These are phyloP conservation scores for Pteruthius melanotis DNA, from an alignment of 2,113 vertebrate genomes.

Conservation along the genomic window DNA sequence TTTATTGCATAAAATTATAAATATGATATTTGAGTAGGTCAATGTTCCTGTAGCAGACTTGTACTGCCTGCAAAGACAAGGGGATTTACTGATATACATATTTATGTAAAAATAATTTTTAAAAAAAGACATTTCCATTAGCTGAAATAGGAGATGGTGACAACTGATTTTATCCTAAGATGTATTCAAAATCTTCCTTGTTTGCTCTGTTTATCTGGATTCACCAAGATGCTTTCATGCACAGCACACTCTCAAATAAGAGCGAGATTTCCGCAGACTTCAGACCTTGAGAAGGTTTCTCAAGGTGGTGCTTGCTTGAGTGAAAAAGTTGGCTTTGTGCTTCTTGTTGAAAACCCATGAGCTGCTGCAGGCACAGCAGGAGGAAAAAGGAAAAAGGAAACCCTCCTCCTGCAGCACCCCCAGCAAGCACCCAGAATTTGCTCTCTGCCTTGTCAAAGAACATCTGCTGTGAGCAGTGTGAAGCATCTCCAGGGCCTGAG, in stretches of 20 bases:
- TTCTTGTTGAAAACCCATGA: neutral
- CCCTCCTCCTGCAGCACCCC: neutral
- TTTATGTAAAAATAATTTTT: neutral
- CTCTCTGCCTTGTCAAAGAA: neutral
- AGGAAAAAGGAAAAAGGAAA: no score
- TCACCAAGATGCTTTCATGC: neutral
- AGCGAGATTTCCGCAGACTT: neutral
- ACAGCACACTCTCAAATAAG: neutral
- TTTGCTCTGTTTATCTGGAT: neutral
- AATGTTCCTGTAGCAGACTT: neutral
- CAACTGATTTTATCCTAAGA: neutral
- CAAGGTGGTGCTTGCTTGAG: neutral
- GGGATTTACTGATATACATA: neutral
- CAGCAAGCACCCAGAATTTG: neutral
- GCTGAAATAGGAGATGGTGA: neutral
- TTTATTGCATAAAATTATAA: neutral
- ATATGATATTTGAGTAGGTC: neutral
- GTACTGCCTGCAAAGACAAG: neutral
- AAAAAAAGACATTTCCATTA: neutral
- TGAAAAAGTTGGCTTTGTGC: neutral
- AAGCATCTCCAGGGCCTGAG: neutral
- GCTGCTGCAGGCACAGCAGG: neutral
- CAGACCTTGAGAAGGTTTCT: neutral
- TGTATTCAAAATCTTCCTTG: neutral
- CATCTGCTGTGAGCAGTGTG: constrained; percentile 8